Base-by-base conservation (phyloP, 2,888 invertebrate genomes). In the Argyra leucocephala region DNA sequence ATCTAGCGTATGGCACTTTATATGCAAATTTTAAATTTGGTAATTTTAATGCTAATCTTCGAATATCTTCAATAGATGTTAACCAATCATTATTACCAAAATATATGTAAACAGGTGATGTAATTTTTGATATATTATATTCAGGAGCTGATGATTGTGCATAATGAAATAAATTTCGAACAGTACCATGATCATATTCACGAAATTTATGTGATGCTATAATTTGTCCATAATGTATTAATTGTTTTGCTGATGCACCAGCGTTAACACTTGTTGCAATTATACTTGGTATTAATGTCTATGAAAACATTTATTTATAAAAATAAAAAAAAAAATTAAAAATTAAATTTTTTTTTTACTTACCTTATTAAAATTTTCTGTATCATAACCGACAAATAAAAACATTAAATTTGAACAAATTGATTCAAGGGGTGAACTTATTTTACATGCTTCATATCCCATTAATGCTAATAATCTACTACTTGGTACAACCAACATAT, bases 201-300 rank as follows among this genome's bases (percentile, higher is more conserved):
- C 83, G 80, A 74, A 85, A 85, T 36, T 78, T 75, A 4, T 80
- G 80, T 5, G 81, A 80, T 4, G 79, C 81, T 21, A 76, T 74
- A 26, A 84, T 81, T 78, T 92, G 91, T 0, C 83, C 84, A 73
- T 85, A 91, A 76, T 92, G 91, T 1, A 85, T 80, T 0, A 90
- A 74, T 75, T 90, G 89, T 69, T 84, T 83, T 0, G 84, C 83
- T 0, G 90, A 84, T 0, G 86, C 81, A 2, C 90, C 90, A 1
- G 89, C 88, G 1, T 90, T 89, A 21, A 61, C 31, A 22, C 83
- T 80, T 66, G 88, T 87, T 5, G 83, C 83, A 10, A 86, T 73
- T 64, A 88, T 86, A 1, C 86, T 84, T 0, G 88, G 86, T 57
- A 90, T 72, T 72, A 88, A 81, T 1, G 86, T 86, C 88, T 89